Evolutionary conservation across 2,797 vertebrate genomes (phyloP).

Genomic region (Euphonia xanthogaster): DNA sequence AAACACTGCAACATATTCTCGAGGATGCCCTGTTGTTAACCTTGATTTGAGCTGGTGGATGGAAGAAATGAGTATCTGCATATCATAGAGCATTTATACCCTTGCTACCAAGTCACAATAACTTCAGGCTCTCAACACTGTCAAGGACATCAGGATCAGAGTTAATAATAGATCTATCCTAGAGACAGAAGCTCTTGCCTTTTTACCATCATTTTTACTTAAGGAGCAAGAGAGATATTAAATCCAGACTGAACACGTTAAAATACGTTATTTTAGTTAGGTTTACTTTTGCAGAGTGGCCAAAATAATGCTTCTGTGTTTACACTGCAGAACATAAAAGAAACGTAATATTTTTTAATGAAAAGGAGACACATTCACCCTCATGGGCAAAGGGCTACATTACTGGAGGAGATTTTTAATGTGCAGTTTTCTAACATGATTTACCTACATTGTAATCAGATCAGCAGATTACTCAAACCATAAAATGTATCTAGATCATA

Average conservation of each 20-base stretch:
- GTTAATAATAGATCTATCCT: slow-evolving; percentile 12
- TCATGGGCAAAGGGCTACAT: neutral
- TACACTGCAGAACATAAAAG: neutral
- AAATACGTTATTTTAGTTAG: neutral
- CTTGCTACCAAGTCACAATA: neutral
- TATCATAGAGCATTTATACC: neutral
- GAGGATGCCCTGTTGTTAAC: neutral
- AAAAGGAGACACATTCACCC: neutral
- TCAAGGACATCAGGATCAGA: slow-evolving; percentile 1
- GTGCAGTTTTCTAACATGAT: neutral
- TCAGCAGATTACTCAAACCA: neutral
- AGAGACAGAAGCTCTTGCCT: neutral
- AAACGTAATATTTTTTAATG: neutral
- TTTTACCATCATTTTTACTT: neutral
- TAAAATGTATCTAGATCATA: neutral
- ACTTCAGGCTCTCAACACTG: neutral
- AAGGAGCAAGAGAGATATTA: neutral
- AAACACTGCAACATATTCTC: neutral
- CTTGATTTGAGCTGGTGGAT: neutral
- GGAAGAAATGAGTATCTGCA: neutral
- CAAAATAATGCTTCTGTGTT: neutral
- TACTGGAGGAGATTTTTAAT: neutral
- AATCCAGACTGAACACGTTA: neutral
- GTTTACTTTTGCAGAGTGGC: neutral
- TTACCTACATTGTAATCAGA: neutral